Base-by-base conservation (phyloP, 2,797 vertebrate species). In the Ctenochaetus hawaiiensis region DNA sequence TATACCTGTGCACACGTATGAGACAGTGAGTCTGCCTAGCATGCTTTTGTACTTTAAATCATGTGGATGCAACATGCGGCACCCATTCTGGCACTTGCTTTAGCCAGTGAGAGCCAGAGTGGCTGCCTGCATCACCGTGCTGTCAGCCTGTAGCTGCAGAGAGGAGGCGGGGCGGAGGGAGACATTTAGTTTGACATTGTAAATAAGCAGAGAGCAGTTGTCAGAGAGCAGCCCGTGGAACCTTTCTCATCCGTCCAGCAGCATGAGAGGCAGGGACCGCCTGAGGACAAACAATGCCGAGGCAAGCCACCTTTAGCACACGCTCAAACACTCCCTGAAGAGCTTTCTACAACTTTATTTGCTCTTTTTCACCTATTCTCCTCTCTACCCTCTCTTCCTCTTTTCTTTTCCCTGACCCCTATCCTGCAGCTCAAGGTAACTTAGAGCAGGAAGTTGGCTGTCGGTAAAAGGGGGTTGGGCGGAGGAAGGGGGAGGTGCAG, bases 371-470 rank as follows among this genome's bases (percentile, higher is more conserved):
- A 54, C 63, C 65, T 77, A 60, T 81, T 86, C 78, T 84, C 58
- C 39, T 75, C 80, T 87, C 81, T 87, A 78, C 82, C 88, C 81
- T 87, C 80, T 85, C 90, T 92, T 92, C 86, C 91, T 90, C 90
- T 86, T 93, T 93, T 93, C 86, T 92, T 92, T 94, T 93, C 92
- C 94, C 96, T 98, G 98, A 98, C 98, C 98, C 97, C 97, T 98
- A 97, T 96, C 95, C 95, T 97, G 96, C 96, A 95, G 96, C 97
- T 98, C 98, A 99, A 98, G 97, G 97, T 98, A 99, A 99, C 98
- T 98, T 97, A 96, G 96, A 98, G 95, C 97, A 97, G 98, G 98
- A 99, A 98, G 97, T 97, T 96, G 93, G 92, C 94, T 94, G 92
- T 95, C 87, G 86, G 93, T 95, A 87, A 92, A 94, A 94, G 91